Evolutionary conservation across 2,797 vertebrate genomes (phyloP), one percentile per base, ranked within the genome.

Genomic region (Chiroxiphia lanceolata): DNA sequence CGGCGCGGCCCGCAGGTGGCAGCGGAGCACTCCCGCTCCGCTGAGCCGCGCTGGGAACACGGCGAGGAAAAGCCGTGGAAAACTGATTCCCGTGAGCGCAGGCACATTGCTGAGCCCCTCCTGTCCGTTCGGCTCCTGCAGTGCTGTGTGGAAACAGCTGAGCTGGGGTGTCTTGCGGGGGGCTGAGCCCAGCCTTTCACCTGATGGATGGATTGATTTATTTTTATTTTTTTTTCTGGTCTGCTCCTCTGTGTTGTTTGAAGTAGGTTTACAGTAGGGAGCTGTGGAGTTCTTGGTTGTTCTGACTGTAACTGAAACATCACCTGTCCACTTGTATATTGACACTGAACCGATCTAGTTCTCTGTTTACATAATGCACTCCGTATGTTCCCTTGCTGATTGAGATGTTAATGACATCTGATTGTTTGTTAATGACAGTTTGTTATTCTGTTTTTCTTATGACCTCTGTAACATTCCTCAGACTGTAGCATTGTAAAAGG

Each of bases 381-480:
- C 96, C 36, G 3, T 61, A 3, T 51, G 53, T 72, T 92, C 82
- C 44, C 44, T 72, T 90, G 40, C 38, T 22, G 51, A 56, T 59
- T 27, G 60, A 64, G 38, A 12, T 47, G 64, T 85, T 74, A 5
- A 44, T 60, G 60, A 54, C 60, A 42, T 61, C 26, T 10, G 34
- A 40, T 60, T 45, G 67, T 76, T 59, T 80, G 71, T 67, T 74
- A 36, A 36, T 77, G 74, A 50, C 29, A 8, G 15, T 54, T 94
- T 92, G 47, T 38, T 89, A 3, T 42, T 81, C 50, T 71, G 60
- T 14, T 80, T 65, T 64, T 74, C 11, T 11, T 71, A 45, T 8
- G 31, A 47, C 17, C 21, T 53, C 42, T 92, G 45, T 69, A 80
- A 94, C 91, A 92, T 96, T 96, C 87, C 95, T 96, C 69, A 65